phyloP scores from a whole-genome alignment of 1,140 invertebrate genomes.

The Philaenus spumarius region DNA sequence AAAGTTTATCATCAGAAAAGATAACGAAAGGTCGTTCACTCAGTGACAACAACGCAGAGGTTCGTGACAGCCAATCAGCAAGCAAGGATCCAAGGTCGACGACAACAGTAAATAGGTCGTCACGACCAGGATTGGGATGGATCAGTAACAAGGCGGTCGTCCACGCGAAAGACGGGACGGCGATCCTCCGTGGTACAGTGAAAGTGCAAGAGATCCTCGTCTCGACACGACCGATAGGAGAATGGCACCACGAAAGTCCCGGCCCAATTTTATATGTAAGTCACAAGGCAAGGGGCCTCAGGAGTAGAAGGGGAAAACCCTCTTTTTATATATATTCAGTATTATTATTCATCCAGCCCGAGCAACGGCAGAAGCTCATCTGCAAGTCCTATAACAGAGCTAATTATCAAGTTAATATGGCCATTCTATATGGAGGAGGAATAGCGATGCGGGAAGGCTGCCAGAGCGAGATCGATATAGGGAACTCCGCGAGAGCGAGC shows the following conservation, averaged over 20 bases:
- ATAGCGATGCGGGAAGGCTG: slow-evolving; percentile 35
- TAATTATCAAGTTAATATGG: slow-evolving; percentile 87
- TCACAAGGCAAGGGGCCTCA: slow-evolving; percentile 28
- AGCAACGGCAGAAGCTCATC: slow-evolving; percentile 50
- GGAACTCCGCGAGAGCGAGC: slow-evolving; percentile 35
- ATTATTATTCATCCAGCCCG: slow-evolving; percentile 32
- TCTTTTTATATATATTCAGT: slow-evolving; percentile 34
- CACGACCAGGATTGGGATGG: too few species aligned
- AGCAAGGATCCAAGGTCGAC: slow-evolving; percentile 1
- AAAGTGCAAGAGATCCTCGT: slow-evolving; percentile 10
- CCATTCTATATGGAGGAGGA: slow-evolving; percentile 56
- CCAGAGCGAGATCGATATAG: slow-evolving; percentile 29
- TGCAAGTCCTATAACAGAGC: slow-evolving; percentile 83
- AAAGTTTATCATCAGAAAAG: too few species aligned
- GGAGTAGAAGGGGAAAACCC: slow-evolving; percentile 23
- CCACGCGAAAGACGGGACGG: neutral
- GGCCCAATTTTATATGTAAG: slow-evolving; percentile 37
- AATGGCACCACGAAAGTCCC: slow-evolving; percentile 30
- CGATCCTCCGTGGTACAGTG: neutral
- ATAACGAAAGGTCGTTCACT: too few species aligned
- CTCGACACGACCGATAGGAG: slow-evolving; percentile 26
- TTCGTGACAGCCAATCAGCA: slow-evolving; percentile 1
- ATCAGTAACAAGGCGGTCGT: neutral
- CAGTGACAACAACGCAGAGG: too few species aligned
- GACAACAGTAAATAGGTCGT: neutral